Conservation (phyloP, 2,113 vertebrate species). For the Sinocyclocheilus maitianheensis region DNA sequence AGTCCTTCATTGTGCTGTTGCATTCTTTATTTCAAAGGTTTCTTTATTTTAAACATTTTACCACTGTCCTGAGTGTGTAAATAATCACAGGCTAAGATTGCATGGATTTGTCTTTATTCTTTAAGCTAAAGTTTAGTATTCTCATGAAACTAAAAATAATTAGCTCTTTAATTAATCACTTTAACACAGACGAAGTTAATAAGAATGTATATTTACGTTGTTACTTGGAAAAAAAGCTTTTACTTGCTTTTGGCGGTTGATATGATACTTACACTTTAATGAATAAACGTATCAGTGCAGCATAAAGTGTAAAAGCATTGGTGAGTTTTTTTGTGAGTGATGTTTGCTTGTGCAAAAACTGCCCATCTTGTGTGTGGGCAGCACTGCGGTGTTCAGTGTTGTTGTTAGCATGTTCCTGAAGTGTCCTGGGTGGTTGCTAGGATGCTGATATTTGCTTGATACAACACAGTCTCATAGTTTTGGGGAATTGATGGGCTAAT, state of each 20-base stretch:
- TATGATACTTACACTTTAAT: not conserved
- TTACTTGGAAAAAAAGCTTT: not conserved
- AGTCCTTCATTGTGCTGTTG: not conserved
- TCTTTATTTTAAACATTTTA: not conserved
- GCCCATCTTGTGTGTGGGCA: not conserved
- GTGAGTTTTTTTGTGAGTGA: not conserved
- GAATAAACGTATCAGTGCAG: not conserved
- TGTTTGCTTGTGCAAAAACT: not conserved
- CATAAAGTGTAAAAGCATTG: not conserved
- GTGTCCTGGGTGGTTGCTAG: not conserved
- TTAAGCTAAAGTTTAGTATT: not conserved
- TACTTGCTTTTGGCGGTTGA: not conserved
- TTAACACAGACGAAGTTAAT: not conserved
- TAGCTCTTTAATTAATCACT: not conserved
- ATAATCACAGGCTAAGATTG: not conserved
- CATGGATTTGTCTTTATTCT: not conserved
- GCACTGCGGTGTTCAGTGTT: not conserved
- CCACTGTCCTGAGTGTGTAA: not conserved
- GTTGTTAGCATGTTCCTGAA: not conserved
- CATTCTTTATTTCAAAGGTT: not conserved
- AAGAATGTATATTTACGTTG: not conserved
- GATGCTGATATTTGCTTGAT: not conserved
- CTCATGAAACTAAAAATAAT: not conserved
- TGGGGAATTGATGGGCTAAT: no score
- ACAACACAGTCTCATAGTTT: not conserved